phyloP scores from a whole-genome alignment of 2,888 invertebrate genomes.

The Spialia ferax region DNA sequence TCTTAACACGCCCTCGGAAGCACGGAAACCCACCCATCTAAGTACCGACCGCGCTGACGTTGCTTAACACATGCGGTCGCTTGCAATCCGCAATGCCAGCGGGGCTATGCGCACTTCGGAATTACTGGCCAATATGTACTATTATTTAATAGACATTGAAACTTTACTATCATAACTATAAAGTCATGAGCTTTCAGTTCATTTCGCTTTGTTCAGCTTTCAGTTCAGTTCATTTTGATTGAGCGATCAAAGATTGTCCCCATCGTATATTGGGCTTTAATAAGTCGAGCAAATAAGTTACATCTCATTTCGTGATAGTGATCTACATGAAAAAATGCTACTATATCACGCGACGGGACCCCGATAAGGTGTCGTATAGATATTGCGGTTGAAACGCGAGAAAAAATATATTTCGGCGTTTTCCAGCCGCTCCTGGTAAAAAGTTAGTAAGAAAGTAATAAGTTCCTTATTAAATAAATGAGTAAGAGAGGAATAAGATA shows the following conservation, averaged over 20 bases:
- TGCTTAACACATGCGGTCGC: too few relatives aligned
- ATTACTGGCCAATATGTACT: too few relatives aligned
- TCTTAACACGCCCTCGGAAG: too few relatives aligned
- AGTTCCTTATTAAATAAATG: too few relatives aligned
- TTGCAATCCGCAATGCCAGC: too few relatives aligned
- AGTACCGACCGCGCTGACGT: too few relatives aligned
- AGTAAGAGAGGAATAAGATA: too few relatives aligned
- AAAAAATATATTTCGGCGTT: neutral
- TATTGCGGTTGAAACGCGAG: neutral
- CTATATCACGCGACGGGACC: slow-evolving; percentile 62
- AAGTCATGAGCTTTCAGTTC: neutral
- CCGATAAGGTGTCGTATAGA: neutral
- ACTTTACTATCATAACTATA: neutral
- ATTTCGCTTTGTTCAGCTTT: too few relatives aligned
- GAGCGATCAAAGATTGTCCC: slow-evolving; percentile 59
- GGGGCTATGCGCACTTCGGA: too few relatives aligned
- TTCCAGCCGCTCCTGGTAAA: too few relatives aligned
- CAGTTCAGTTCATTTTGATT: slow-evolving; percentile 43
- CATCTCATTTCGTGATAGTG: slow-evolving; percentile 72
- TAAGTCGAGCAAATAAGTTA: slow-evolving; percentile 70
- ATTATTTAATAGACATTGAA: neutral
- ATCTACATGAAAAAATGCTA: slow-evolving; percentile 64
- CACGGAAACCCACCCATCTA: too few relatives aligned
- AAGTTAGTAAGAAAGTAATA: too few relatives aligned
- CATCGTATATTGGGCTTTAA: slow-evolving; percentile 56